Evolutionary conservation across 2,888 invertebrate genomes (phyloP).

Genomic region (Tetranychus piercei): DNA sequence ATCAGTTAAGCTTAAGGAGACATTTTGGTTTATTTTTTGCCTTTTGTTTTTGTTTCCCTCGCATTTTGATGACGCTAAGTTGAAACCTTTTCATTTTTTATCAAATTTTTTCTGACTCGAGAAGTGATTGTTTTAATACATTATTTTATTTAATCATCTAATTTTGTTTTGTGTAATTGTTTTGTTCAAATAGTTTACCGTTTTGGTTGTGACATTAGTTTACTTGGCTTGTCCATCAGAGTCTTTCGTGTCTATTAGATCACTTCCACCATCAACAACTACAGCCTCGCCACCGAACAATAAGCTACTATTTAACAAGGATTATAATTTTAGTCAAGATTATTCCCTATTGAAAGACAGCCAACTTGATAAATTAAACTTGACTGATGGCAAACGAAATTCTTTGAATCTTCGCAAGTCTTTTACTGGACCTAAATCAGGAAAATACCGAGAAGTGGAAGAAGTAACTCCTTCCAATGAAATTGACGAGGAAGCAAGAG

Average conservation of each 20-base stretch:
- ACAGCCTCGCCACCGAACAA: background rate
- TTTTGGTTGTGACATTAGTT: background rate
- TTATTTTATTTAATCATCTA: too few species aligned
- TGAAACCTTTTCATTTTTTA: too few species aligned
- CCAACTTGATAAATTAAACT: background rate
- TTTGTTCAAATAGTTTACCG: too few species aligned
- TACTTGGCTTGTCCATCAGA: background rate
- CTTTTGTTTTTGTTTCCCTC: too few species aligned
- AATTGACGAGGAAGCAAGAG: background rate
- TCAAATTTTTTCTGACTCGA: too few species aligned
- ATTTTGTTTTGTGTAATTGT: too few species aligned
- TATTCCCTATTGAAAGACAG: background rate
- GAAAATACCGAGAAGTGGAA: background rate
- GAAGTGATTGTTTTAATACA: too few species aligned
- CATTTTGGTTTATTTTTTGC: too few species aligned
- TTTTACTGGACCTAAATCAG: background rate
- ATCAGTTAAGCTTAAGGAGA: too few species aligned
- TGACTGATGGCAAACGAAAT: background rate
- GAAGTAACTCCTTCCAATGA: background rate
- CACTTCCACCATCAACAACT: background rate
- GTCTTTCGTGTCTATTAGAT: background rate
- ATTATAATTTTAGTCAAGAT: background rate
- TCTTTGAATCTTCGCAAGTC: background rate
- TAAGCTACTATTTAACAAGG: background rate
- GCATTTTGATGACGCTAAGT: too few species aligned